These are phyloP conservation scores for Neoseiulus cucumeris DNA, from an alignment of 1,140 invertebrate genomes.

Conservation along the genomic window DNA sequence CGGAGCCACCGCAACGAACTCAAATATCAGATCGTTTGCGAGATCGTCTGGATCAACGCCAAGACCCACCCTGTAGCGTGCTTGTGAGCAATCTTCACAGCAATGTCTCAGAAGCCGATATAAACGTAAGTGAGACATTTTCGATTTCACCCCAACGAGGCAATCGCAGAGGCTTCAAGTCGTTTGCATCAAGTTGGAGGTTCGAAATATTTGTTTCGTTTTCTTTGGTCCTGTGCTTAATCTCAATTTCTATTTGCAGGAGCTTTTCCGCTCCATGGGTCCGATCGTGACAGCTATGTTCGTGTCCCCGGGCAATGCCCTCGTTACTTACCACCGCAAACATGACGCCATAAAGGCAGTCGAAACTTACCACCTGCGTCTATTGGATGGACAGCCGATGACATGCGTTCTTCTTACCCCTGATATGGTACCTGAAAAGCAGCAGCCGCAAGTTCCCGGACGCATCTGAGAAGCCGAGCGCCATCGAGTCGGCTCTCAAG, in stretches of 20 bases:
- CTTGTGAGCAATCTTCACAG: slow-evolving; percentile 6
- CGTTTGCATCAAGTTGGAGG: too few relatives aligned
- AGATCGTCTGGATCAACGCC: slow-evolving; percentile 21
- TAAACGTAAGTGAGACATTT: neutral
- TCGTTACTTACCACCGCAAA: slow-evolving; percentile 63
- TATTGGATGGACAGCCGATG: slow-evolving; percentile 65
- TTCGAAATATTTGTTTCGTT: too few relatives aligned
- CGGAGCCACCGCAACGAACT: neutral
- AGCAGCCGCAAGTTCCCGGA: neutral
- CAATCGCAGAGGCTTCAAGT: too few relatives aligned
- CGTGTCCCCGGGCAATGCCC: slow-evolving; percentile 61
- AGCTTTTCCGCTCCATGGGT: slow-evolving; percentile 78
- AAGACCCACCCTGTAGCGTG: slow-evolving; percentile 14
- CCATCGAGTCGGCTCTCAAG: too few relatives aligned
- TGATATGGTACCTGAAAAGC: neutral
- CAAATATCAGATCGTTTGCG: neutral
- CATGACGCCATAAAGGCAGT: slow-evolving; percentile 69
- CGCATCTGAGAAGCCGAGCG: neutral
- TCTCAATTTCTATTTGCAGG: slow-evolving; percentile 32
- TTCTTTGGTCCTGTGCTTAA: neutral
- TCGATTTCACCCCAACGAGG: too few relatives aligned
- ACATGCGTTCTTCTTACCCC: slow-evolving; percentile 39
- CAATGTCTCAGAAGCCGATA: neutral
- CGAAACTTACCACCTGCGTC: slow-evolving; percentile 72
- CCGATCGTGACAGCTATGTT: slow-evolving; percentile 56